Percentiles rank a stretch among this genome's conserved stretches.
phyloP scores from a whole-genome alignment of 1,140 invertebrate species.

The Drosophila asahinai region DNA sequence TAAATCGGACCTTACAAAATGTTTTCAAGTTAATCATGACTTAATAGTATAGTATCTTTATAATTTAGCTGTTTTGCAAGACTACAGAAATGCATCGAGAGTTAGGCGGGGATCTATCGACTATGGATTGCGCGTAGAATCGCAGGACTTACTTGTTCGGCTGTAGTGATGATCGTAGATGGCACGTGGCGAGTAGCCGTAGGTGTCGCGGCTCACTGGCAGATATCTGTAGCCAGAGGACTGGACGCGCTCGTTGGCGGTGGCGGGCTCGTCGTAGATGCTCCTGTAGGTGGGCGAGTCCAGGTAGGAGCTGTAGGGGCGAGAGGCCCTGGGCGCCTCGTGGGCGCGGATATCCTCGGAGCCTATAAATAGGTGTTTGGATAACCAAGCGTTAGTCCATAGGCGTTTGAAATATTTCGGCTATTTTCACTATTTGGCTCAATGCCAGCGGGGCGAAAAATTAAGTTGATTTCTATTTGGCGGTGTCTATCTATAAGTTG shows the following conservation, averaged over 20 bases:
- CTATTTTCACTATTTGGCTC: conserved; percentile 72
- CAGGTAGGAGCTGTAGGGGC: conserved; percentile 87
- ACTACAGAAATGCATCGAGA: background rate
- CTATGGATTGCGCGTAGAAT: background rate
- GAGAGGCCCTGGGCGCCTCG: conserved; percentile 86
- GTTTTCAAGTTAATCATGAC: too few species aligned
- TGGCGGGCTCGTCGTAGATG: conserved; percentile 93
- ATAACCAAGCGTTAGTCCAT: conserved; percentile 55
- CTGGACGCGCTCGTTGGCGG: conserved; percentile 92
- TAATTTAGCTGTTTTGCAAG: conserved; percentile 16
- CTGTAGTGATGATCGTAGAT: conserved; percentile 95
- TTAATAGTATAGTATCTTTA: background rate
- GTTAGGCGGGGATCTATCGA: conserved; percentile 32
- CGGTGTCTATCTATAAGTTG: conserved; percentile 48
- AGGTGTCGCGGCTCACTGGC: conserved; percentile 94
- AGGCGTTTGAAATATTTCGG: conserved; percentile 58
- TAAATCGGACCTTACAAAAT: background rate
- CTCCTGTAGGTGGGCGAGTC: conserved; percentile 89
- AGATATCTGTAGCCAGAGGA: conserved; percentile 95
- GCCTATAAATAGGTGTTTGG: conserved; percentile 86
- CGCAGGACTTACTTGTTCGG: conserved; percentile 91
- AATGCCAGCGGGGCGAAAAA: conserved; percentile 54
- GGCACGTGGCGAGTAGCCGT: conserved; percentile 93
- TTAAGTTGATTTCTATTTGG: conserved; percentile 70
- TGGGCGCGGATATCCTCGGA: conserved; percentile 95